Percentiles rank a stretch among this genome's conserved stretches.
These are phyloP conservation scores for Mugil cephalus DNA, from an alignment of 2,113 vertebrate species.

Conservation along the genomic window DNA sequence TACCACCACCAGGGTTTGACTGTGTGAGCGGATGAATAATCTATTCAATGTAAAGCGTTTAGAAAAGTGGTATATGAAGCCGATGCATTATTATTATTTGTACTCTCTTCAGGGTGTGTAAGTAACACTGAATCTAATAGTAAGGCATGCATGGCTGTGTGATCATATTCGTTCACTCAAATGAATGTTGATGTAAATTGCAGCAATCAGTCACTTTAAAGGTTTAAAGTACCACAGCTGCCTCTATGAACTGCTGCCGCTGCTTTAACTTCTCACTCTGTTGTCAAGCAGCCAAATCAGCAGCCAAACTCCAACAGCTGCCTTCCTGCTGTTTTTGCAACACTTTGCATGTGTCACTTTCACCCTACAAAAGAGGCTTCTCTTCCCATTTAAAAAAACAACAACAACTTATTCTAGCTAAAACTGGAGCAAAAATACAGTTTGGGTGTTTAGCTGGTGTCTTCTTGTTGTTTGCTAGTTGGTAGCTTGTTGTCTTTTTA, in stretches of 20 bases:
- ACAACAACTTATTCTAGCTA: too few relatives aligned
- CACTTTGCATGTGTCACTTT: slow-evolving; percentile 2
- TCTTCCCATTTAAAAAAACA: slow-evolving; percentile 1
- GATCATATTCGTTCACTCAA: slow-evolving; percentile 26
- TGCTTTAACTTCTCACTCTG: slow-evolving; percentile 10
- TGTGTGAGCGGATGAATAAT: too few relatives aligned
- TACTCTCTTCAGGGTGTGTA: background rate
- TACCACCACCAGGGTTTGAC: too few relatives aligned
- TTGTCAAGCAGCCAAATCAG: slow-evolving; percentile 20
- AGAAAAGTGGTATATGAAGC: too few relatives aligned
- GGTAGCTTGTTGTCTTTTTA: too few relatives aligned
- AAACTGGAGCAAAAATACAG: too few relatives aligned
- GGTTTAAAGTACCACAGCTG: slow-evolving; percentile 25
- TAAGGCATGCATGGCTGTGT: background rate
- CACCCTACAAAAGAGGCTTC: background rate
- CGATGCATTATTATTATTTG: too few relatives aligned
- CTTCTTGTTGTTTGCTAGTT: too few relatives aligned
- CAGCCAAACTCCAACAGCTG: slow-evolving; percentile 5
- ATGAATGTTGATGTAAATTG: slow-evolving; percentile 38
- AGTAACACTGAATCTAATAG: slow-evolving; percentile 6
- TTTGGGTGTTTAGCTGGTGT: too few relatives aligned
- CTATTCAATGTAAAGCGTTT: too few relatives aligned
- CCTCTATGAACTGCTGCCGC: slow-evolving; percentile 16
- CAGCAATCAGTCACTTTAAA: slow-evolving; percentile 27
- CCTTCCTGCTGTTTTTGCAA: background rate